Evolutionary conservation across 2,888 invertebrate genomes (phyloP), one percentile per base, ranked within the genome.

Genomic region (Himalopsyche anomala): DNA sequence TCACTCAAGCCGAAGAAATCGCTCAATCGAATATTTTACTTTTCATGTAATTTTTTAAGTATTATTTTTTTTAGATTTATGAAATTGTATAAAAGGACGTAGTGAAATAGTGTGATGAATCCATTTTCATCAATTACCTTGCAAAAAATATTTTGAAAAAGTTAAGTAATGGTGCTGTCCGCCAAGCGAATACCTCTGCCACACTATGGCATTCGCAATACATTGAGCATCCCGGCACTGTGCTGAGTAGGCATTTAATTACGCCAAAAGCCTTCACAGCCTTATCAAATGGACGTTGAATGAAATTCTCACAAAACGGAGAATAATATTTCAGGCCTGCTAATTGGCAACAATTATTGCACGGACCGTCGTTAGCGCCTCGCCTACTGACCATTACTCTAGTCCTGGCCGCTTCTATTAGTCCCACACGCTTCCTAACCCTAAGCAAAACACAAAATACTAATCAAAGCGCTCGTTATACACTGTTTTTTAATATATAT

Each of bases 261-360:
- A 74, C 74, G 74, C 74, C 74, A 36, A 74, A 74, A 74, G 74
- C 74, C 74, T 74, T 74, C 9, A 9, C 36, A 74, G 38, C 74
- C 6, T 74, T 74, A 74, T 74, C 74, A 74, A 74, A 36, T 74
- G 74, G 74, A 74, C 74, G 38, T 42, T 80, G 45, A 80, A 42
- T 80, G 80, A 80, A 80, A 45, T n/a, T 80, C 51, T 45, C 45
- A 80, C 80, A 80, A 80, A 80, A 45, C 15, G 19, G 51, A 80
- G 45, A 80, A 80, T 80, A 80, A 80, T 80, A 80, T 80, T 45
- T 80, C 80, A 80, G 80, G 45, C 45, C 45, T 36, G 38, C 80
- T 80, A 80, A 80, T 80, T 80, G 80, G 80, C 80, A 42, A 80
- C 51, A 80, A 80, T 80, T 80, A 80, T 80, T 80, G 80, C 51